Evolutionary conservation across 2,888 invertebrate genomes (phyloP).

Genomic region (Agelastica alni): DNA sequence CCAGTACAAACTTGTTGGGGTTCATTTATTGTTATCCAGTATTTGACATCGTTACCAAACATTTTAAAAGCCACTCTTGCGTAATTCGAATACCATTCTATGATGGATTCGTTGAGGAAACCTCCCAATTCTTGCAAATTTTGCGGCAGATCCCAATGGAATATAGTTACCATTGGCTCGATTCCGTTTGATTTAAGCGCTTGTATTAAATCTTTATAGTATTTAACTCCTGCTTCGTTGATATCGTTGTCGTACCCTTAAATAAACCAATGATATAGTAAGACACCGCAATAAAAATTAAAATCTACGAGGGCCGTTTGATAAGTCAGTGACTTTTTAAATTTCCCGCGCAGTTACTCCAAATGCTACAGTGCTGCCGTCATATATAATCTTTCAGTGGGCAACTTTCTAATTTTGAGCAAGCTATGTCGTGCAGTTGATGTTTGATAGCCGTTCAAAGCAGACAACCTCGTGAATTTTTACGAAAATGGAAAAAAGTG

Average conservation of each 20-base stretch:
- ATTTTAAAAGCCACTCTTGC: constrained; percentile 58
- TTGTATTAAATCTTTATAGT: constrained; percentile 34
- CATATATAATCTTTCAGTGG: no score
- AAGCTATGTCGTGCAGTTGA: no score
- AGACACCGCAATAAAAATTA: no score
- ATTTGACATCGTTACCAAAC: constrained; percentile 52
- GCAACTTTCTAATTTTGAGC: no score
- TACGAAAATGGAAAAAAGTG: no score
- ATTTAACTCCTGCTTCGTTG: constrained; percentile 69
- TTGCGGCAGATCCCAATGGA: constrained; percentile 63
- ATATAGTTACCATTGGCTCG: constrained; percentile 60
- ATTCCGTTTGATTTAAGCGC: constrained; percentile 60
- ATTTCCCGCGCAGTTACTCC: no score
- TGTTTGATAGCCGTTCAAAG: no score
- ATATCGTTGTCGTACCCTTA: constrained; percentile 66
- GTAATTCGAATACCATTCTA: constrained; percentile 59
- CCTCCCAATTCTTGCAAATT: constrained; percentile 49
- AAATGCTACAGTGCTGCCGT: no score
- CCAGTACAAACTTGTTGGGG: constrained; percentile 49
- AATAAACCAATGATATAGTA: no score
- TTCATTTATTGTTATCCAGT: constrained; percentile 64
- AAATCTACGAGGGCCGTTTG: no score
- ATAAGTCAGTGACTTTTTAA: no score
- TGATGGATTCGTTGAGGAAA: constrained; percentile 14
- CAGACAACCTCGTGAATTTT: no score